Base-by-base conservation (phyloP, 2,797 vertebrate genomes). In the Coreius guichenoti region DNA sequence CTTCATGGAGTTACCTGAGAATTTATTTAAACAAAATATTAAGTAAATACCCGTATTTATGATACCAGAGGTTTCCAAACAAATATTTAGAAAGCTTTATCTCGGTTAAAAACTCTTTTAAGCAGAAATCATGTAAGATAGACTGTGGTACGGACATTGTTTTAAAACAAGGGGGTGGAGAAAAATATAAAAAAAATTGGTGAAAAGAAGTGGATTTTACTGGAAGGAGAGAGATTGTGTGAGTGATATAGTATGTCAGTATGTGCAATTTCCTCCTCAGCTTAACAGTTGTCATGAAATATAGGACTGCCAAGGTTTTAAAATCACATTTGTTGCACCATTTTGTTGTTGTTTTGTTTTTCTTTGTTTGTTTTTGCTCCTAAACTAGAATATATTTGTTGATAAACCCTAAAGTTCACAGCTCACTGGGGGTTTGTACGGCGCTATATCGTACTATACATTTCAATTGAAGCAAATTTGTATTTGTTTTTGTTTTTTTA, bases 211-310 rank as follows among this genome's bases (percentile, higher is more conserved):
- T 49, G 26, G 45, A 54, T 54, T 17, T 81, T 51, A 51, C 65
- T 36, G 79, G 75, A 77, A 77, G 54, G 31, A 33, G 9, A 68
- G 8, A 47, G 31, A 54, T 49, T 8, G 29, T 31, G 73, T 54
- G 51, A 56, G 49, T 68, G 26, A 49, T 79, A 43, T 8, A 43
- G 39, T 43, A 33, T 45, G 31, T 26, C 45, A n/a, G 21, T 43
- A 80, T 36, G 45, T 54, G 79, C 29, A 36, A 17, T 80, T 80
- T 80, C 21, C 63, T 80, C 56, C n/a, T 43, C 21, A 39, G 39
- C 8, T 19, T 78, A 61, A 45, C 56, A 63, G 76, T 29, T 29
- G 13, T 77, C 54, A 58, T 8, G 39, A 75, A 75, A n/a, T n/a
- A 21, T 58, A 58, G 21, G 21, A n/a, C 7, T 39, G 36, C n/a